Base-by-base conservation (phyloP, 2,888 invertebrate species). In the Peribatodes rhomboidaria region DNA sequence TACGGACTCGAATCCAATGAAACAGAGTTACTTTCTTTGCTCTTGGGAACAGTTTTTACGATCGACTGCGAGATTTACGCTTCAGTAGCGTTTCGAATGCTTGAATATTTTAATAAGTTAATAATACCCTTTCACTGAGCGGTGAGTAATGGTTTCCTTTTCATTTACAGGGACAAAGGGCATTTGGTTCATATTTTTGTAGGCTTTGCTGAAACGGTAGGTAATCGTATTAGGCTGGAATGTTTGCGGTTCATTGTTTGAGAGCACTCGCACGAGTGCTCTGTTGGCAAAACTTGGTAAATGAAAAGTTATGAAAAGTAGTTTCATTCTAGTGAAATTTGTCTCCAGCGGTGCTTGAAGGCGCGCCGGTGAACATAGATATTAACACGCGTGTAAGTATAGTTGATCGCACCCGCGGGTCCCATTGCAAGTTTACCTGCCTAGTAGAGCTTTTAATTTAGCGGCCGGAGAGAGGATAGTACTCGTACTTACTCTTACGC, bases 21-120 rank as follows among this genome's bases (percentile, higher is more conserved):
- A 86, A 88, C 87, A 84, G 83, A 82, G 86, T 83, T 83, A 86
- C 87, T 87, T 84, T 82, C 83, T 72, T 74, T 75, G 76, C 90
- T 85, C 88, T 69, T 65, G 90, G 89, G 90, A 87, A 86, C 88
- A 82, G 82, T 89, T 92, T 89, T 90, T 90, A 89, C 89, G 89
- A 89, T 87, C 84, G 83, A 80, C 82, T 84, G 77, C 76, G 81
- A 87, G 87, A 90, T 90, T 91, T 90, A 89, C 86, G 87, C 82
- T 80, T 80, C 81, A 83, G 80, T 84, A 75, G 83, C 80, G 78
- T 80, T 81, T 77, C 80, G 83, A 84, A 84, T 81, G 81, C 84
- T 86, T 85, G 83, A 87, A 87, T 87, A 86, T 86, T 88, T 84
- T 86, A 85, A 85, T 88, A 82, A 83, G 79, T 79, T 79, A 82